Evolutionary conservation across 2,797 vertebrate species (phyloP).

Genomic region (Sebastes steindachneri): DNA sequence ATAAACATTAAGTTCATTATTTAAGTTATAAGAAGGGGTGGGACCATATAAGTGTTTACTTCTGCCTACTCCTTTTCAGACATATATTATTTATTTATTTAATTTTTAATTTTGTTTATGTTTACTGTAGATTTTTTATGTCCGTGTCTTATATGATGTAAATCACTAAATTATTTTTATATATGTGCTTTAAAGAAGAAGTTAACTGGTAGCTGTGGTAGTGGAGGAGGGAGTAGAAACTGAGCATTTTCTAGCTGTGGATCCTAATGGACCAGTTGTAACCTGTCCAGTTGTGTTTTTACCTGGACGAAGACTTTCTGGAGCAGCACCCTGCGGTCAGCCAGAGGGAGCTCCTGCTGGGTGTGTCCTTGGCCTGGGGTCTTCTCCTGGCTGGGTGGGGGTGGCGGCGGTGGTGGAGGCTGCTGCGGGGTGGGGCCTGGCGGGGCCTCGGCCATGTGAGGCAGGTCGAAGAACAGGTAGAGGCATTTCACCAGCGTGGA

Average conservation of each 20-base stretch:
- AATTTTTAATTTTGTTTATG: not conserved
- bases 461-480: slow-evolving; percentile 99
- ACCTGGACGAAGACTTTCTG: slow-evolving; percentile 99
- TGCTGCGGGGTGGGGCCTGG: slow-evolving; percentile 75
- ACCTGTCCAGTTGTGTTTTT: not conserved
- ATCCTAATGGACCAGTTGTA: not conserved
- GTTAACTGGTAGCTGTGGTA: not conserved
- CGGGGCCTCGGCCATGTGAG: slow-evolving; percentile 92
- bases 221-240: not conserved
- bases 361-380: slow-evolving; percentile 60
- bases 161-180: not conserved
- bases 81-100: not conserved
- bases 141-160: not conserved
- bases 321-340: slow-evolving; percentile 91
- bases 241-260: not conserved
- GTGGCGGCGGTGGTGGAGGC: slow-evolving; percentile 86
- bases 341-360: slow-evolving; percentile 90
- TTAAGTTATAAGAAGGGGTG: too few species aligned
- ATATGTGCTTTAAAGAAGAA: not conserved
- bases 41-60: too few species aligned
- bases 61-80: not conserved
- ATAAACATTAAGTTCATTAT: too few species aligned
- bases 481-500: slow-evolving; percentile 99
- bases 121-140: not conserved
- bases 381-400: slow-evolving; percentile 82